Conservation (phyloP, 2,113 vertebrate species). For the Abramis brama region DNA sequence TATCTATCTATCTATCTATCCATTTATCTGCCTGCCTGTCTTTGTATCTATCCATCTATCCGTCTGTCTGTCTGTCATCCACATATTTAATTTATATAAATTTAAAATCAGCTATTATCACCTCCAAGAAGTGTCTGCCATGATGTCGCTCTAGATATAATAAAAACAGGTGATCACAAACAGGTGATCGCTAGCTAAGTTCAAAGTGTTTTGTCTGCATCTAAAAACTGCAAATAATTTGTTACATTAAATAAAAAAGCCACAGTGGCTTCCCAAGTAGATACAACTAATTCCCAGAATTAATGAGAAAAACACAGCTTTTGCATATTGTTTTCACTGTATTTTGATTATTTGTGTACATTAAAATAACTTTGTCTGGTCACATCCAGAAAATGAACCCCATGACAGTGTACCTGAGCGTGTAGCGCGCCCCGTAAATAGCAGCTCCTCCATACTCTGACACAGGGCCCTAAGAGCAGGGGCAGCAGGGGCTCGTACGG, state of each 20-base stretch:
- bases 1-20: too few relatives aligned
- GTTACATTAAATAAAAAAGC: background rate
- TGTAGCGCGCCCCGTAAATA: slow-evolving; percentile 88
- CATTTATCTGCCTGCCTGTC: fast-evolving
- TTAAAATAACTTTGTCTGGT: background rate
- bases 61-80: too few relatives aligned
- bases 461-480: slow-evolving; percentile 79
- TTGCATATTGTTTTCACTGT: background rate
- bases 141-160: too few relatives aligned
- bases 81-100: too few relatives aligned
- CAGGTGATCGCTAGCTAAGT: too few relatives aligned
- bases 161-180: too few relatives aligned
- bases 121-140: too few relatives aligned
- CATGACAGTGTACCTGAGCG: slow-evolving; percentile 75
- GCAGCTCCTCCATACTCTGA: slow-evolving; percentile 88
- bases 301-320: too few relatives aligned
- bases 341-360: background rate
- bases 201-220: too few relatives aligned
- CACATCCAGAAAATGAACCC: background rate
- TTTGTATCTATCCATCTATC: too few relatives aligned
- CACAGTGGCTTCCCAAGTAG: background rate
- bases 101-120: too few relatives aligned
- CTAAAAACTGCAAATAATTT: too few relatives aligned
- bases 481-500: slow-evolving; percentile 80
- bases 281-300: background rate